Percentiles rank a stretch among this genome's conserved stretches.
Conservation (phyloP, 2,113 vertebrate species). For the Chlamydotis undulata region DNA sequence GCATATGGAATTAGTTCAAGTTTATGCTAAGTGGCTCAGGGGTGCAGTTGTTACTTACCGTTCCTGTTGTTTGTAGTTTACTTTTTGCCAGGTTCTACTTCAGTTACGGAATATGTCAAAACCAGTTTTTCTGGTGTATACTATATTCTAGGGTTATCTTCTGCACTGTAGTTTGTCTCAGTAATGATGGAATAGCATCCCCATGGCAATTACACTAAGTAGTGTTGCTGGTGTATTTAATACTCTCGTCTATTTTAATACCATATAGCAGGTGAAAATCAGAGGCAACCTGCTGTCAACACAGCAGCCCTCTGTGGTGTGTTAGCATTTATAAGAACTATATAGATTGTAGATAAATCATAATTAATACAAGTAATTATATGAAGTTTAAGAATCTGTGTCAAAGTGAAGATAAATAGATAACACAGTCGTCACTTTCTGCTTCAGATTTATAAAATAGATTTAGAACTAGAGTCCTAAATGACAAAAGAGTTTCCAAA, state of each 20-base stretch:
- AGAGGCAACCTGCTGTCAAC: background rate
- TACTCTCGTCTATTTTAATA: conserved; percentile 1
- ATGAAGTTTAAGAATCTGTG: background rate
- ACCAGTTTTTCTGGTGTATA: background rate
- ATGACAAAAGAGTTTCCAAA: background rate
- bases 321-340: background rate
- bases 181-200: background rate
- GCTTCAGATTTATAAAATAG: background rate
- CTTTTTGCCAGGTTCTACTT: background rate
- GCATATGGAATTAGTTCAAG: background rate
- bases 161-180: background rate
- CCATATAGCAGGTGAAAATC: background rate
- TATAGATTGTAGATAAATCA: background rate
- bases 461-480: background rate
- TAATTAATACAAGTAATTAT: background rate
- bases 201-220: background rate
- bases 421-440: background rate
- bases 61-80: background rate
- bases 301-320: background rate
- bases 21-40: background rate
- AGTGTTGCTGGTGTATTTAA: background rate
- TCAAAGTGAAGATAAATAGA: background rate
- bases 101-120: background rate
- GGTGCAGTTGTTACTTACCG: accelerated
- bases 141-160: background rate